Evolutionary conservation across 1,140 invertebrate species (phyloP), one percentile per base, ranked within the genome.

Genomic region (Ceratina australensis): DNA sequence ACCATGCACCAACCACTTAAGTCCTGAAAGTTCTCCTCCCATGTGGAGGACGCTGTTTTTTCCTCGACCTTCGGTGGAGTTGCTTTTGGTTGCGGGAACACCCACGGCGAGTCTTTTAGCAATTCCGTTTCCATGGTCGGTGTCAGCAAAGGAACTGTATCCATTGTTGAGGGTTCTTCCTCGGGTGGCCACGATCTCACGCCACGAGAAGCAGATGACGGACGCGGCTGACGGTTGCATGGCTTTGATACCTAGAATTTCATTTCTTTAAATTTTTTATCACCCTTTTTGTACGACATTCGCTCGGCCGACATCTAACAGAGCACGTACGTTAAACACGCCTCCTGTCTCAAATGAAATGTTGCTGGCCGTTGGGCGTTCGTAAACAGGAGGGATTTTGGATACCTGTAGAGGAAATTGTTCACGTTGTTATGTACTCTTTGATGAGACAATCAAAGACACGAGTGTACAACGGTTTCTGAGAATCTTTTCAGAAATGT

Each of bases 21-120:
- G 84, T 92, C 92, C 83, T 92, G 92, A 88, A 90, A 92, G 80
- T 92, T 88, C 67, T 92, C 91, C 83, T 89, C 89, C 92, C 91
- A 92, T 42, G 80, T 73, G 26, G 85, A 78, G 33, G 86, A 74
- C 15, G 76, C 10, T 72, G 74, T 54, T 42, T 65, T 84, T 26
- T 80, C 63, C 57, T 86, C 83, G 56, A 82, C 74, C 71, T 74
- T 82, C 20, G 18, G 72, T 50, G 15, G 22, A 16, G 28, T 78
- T 4, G 49, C 26, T 12, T 79, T 79, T 18, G 65, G 56, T 26
- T 47, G 80, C 28, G 79, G 82, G 20, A 83, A 83, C 18, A 75
- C 22, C 84, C 85, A 88, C 0, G 80, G 54, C 2, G n/a, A n/a
- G n/a, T 88, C 80, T 20, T 86, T 79, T 60, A 89, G 20, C 26